Percentiles rank a stretch among this genome's conserved stretches.
phyloP scores from a whole-genome alignment of 2,797 vertebrate species.

The Acrossocheilus fasciatus region DNA sequence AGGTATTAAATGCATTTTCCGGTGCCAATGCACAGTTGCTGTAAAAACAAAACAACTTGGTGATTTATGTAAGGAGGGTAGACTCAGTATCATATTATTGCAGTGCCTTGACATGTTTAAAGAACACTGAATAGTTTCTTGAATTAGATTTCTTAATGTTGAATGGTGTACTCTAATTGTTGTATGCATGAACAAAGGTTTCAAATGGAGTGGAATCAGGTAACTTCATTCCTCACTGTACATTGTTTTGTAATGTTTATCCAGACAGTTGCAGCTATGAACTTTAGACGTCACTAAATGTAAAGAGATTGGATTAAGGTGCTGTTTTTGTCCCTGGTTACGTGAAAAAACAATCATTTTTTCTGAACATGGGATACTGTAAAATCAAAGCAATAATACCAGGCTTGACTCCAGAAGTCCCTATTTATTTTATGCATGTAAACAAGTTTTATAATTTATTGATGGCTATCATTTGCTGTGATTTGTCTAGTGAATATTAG shows the following conservation, averaged over 20 bases:
- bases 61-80: conserved; percentile 12
- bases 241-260: conserved; percentile 25
- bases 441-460: conserved; percentile 67
- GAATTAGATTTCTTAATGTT: conserved; percentile 48
- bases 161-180: conserved; percentile 43
- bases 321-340: conserved; percentile 39
- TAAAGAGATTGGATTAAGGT: conserved; percentile 43
- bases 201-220: conserved; percentile 54
- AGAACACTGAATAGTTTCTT: conserved; percentile 58
- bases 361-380: conserved; percentile 17
- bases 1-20: conserved; percentile 35
- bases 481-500: conserved; percentile 43
- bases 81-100: conserved; percentile 58
- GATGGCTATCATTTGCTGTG: conserved; percentile 52
- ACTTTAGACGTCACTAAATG: conserved; percentile 38
- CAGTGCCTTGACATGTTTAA: conserved; percentile 70
- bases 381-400: conserved; percentile 68
- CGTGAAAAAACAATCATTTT: conserved; percentile 38
- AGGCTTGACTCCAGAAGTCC: conserved; percentile 51
- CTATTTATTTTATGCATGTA: conserved; percentile 62
- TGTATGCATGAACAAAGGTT: conserved; percentile 65
- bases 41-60: conserved; percentile 30
- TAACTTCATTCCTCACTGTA: conserved; percentile 43
- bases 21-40: conserved; percentile 48
- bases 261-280: conserved; percentile 33